Evolutionary conservation across 2,113 vertebrate genomes (phyloP).

Genomic region (Pungitius pungitius): DNA sequence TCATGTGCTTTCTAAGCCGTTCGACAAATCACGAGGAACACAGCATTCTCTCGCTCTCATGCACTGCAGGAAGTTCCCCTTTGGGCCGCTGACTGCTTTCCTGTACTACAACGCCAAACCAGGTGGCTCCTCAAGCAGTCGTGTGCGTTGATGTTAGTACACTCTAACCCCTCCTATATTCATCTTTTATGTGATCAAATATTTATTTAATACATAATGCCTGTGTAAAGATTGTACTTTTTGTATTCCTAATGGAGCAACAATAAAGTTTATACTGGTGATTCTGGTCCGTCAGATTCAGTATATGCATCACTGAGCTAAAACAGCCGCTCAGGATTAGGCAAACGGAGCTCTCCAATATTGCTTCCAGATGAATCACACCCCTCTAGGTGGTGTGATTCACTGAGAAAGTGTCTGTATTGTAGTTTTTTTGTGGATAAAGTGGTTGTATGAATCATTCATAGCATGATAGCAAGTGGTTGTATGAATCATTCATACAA

Average conservation of each 20-base stretch:
- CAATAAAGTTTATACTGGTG: not conserved
- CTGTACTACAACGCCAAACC: not conserved
- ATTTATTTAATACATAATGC: not conserved
- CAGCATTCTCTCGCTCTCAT: conserved; percentile 52
- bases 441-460: no score
- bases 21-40: conserved; percentile 74
- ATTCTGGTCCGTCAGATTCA: not conserved
- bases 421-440: no score
- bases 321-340: not conserved
- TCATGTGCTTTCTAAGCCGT: conserved; percentile 76
- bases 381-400: not conserved
- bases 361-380: not conserved
- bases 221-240: not conserved
- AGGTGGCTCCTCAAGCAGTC: not conserved
- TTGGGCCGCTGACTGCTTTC: not conserved
- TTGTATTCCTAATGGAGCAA: not conserved
- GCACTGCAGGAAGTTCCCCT: conserved; percentile 38
- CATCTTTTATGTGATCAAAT: not conserved
- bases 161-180: not conserved
- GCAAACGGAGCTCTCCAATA: not conserved
- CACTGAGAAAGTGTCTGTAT: not conserved
- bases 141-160: conserved; percentile 1
- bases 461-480: no score
- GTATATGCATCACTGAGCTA: not conserved
- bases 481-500: not conserved